phyloP scores from a whole-genome alignment of 2,888 invertebrate species.

The Ceraclea dissimilis region DNA sequence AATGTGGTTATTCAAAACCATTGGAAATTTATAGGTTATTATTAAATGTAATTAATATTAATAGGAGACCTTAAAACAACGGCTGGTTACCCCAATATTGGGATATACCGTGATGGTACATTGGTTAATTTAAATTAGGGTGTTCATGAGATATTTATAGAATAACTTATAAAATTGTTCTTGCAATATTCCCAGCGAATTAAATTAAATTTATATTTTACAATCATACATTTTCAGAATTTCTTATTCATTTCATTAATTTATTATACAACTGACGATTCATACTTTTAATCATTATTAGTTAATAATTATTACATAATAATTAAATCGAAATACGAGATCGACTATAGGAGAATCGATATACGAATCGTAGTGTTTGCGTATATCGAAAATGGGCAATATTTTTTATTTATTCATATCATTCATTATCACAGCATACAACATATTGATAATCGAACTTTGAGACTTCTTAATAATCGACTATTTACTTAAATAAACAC shows the following conservation, averaged over 20 bases:
- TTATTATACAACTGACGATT: no score
- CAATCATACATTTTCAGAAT: constrained; percentile 1
- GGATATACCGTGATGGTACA: no score
- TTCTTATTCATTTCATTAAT: no score
- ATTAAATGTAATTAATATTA: no score
- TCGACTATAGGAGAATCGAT: constrained; percentile 26
- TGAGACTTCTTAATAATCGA: constrained; percentile 1
- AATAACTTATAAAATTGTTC: background rate
- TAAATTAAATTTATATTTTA: constrained; percentile 4
- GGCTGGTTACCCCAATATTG: no score
- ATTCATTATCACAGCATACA: no score
- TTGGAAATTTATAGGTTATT: no score
- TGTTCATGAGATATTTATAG: no score
- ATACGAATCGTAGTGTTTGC: constrained; percentile 11
- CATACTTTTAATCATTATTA: background rate
- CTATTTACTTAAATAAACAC: no score
- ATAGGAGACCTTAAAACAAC: no score
- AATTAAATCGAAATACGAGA: constrained; percentile 26
- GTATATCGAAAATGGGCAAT: background rate
- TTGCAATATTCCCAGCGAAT: constrained; percentile 5
- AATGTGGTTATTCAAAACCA: no score
- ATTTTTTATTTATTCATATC: background rate
- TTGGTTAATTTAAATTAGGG: no score
- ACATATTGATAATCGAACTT: background rate
- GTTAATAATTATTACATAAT: constrained; percentile 1